Evolutionary conservation across 2,888 invertebrate genomes (phyloP).

Genomic region (Leptinotarsa peninsularis): DNA sequence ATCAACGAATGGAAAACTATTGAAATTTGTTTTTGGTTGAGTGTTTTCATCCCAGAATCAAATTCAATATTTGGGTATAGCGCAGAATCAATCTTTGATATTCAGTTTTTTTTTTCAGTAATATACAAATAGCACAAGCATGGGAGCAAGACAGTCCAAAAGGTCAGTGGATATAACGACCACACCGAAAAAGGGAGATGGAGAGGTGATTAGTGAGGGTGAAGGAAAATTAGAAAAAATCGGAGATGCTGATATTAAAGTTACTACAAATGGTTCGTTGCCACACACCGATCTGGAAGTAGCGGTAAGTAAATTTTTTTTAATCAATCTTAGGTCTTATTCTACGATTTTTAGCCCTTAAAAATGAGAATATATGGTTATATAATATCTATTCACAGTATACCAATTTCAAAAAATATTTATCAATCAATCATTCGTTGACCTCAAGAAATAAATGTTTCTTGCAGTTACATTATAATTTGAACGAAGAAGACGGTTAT

Average conservation of each 20-base stretch:
- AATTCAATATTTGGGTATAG: neutral
- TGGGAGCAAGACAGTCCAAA: constrained; percentile 90
- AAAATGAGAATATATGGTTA: neutral
- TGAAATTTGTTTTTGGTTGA: too few relatives aligned
- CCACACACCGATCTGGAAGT: constrained; percentile 69
- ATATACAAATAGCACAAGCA: constrained; percentile 64
- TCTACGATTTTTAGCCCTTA: neutral
- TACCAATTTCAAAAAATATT: too few relatives aligned
- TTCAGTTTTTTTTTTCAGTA: constrained; percentile 51
- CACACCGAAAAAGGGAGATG: constrained; percentile 70
- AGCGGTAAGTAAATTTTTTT: constrained; percentile 66
- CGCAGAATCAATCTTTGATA: neutral
- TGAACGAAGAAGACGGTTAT: too few relatives aligned
- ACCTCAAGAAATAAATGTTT: too few relatives aligned
- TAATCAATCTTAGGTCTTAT: neutral
- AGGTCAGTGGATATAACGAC: constrained; percentile 89
- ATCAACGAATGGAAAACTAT: too few relatives aligned
- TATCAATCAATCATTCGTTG: too few relatives aligned
- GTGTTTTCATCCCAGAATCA: too few relatives aligned
- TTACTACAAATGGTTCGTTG: constrained; percentile 78
- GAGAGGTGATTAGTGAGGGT: constrained; percentile 70
- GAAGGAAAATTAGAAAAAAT: constrained; percentile 80
- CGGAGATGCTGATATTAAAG: constrained; percentile 79
- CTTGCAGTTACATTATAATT: too few relatives aligned
- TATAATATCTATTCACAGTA: too few relatives aligned